phyloP scores from a whole-genome alignment of 2,113 vertebrate species.

The Delphinus delphis region DNA sequence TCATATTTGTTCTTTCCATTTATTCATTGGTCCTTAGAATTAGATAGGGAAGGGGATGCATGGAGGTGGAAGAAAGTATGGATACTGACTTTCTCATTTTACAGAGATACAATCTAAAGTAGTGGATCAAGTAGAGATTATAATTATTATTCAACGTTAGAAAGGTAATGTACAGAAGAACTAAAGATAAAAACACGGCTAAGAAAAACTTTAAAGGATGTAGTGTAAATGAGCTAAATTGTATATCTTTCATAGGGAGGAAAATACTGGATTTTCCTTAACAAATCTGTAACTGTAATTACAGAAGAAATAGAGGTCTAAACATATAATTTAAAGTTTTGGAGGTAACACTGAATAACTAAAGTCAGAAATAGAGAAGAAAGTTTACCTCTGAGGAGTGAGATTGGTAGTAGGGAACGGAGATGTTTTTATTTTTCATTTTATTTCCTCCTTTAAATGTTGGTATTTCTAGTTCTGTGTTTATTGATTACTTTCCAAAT shows the following conservation, averaged over 20 bases:
- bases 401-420: neutral
- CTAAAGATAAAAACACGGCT: neutral
- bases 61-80: neutral
- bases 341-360: neutral
- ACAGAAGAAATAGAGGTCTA: neutral
- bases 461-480: neutral
- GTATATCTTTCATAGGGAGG: neutral
- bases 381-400: neutral
- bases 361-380: neutral
- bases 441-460: neutral
- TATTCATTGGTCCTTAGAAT: neutral
- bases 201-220: neutral
- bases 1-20: neutral
- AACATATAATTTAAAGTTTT: neutral
- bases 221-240: neutral
- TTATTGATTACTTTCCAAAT: neutral
- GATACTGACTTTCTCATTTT: neutral
- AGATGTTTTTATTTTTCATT: neutral
- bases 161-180: neutral
- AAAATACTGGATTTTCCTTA: neutral
- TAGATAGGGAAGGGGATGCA: neutral
- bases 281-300: neutral
- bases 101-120: neutral
- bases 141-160: neutral
- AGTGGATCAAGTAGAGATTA: neutral